phyloP scores from a whole-genome alignment of 2,888 invertebrate species.

The Syrista parreyssii region DNA sequence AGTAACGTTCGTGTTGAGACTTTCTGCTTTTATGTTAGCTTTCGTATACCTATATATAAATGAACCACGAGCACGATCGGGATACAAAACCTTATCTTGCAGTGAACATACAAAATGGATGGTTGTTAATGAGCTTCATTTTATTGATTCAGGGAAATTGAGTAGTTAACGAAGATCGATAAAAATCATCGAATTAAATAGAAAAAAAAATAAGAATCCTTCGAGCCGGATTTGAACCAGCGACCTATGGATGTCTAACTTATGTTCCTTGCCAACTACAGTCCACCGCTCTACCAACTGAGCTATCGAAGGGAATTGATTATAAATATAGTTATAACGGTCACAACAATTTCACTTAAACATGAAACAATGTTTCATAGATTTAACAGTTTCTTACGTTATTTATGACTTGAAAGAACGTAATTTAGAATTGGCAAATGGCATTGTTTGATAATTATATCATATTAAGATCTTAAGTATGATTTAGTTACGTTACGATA shows the following conservation, averaged over 20 bases:
- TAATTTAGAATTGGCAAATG: not conserved
- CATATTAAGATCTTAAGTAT: not conserved
- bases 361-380: not conserved
- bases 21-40: not conserved
- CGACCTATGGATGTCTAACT: constrained; percentile 58
- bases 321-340: not conserved
- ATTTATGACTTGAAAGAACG: not conserved
- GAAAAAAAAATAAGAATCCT: constrained; percentile 43
- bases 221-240: constrained; percentile 64
- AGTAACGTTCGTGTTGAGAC: not conserved
- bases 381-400: not conserved
- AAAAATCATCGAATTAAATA: not conserved
- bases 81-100: not conserved
- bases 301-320: constrained; percentile 61
- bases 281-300: constrained; percentile 67
- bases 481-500: not conserved
- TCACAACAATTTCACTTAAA: not conserved
- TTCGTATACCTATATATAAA: not conserved
- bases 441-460: not conserved
- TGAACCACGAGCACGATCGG: constrained; percentile 39
- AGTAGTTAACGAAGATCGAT: not conserved
- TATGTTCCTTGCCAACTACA: constrained; percentile 51
- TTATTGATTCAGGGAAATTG: not conserved
- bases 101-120: not conserved
- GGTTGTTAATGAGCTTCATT: not conserved